A percentile compares a stretch with the other conserved stretches of the same genome.
Evolutionary conservation across 2,113 vertebrate species (phyloP).

Genomic region (Indri indri): DNA sequence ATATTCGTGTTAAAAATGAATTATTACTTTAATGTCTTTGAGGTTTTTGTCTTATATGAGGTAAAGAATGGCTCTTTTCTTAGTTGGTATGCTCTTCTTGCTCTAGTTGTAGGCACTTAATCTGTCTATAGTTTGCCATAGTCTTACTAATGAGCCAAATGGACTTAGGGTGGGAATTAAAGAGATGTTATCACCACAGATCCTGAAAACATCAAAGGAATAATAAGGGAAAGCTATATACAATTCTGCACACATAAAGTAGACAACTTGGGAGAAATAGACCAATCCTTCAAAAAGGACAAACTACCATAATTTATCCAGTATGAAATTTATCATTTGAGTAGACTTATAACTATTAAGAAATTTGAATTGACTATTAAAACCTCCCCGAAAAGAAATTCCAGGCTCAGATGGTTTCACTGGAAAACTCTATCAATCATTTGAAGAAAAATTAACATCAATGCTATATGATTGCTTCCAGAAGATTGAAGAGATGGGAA

Average conservation of each 20-base stretch:
- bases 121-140: neutral
- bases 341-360: neutral
- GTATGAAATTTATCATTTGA: neutral
- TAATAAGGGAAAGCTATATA: neutral
- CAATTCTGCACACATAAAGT: neutral
- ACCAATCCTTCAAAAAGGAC: neutral
- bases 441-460: neutral
- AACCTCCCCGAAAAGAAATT: neutral
- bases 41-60: neutral
- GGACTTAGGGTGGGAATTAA: neutral
- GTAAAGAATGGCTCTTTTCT: neutral
- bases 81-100: neutral
- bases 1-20: neutral
- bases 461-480: neutral
- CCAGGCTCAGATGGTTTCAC: neutral
- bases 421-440: neutral
- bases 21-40: neutral
- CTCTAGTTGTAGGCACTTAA: neutral
- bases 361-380: neutral
- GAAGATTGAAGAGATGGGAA: neutral
- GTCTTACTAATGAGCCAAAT: neutral
- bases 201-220: neutral
- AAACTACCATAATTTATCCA: neutral
- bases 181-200: neutral
- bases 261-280: neutral